A percentile compares a stretch with the other conserved stretches of the same genome.
Evolutionary conservation across 2,888 invertebrate species (phyloP).

Genomic region (Agrypnus murinus): DNA sequence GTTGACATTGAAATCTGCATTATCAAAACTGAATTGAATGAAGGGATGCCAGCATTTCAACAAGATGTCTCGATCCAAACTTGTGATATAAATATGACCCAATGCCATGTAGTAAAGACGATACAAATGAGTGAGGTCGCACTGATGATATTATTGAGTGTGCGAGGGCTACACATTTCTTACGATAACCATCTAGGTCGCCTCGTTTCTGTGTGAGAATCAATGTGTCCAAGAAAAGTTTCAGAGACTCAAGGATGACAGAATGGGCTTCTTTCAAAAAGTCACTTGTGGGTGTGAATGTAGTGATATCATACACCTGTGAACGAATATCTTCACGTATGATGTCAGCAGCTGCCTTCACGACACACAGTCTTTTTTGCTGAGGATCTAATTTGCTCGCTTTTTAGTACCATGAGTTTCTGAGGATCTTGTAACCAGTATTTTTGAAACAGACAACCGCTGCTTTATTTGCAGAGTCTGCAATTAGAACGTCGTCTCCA

Average conservation of each 20-base stretch:
- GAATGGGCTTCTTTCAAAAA: slow-evolving; percentile 33
- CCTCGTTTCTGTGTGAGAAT: slow-evolving; percentile 24
- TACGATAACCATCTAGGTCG: slow-evolving; percentile 1
- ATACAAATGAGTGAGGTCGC: slow-evolving; percentile 10
- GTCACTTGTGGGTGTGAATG: slow-evolving; percentile 25
- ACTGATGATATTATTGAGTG: slow-evolving; percentile 22
- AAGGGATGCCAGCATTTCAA: slow-evolving; percentile 17
- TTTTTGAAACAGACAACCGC: slow-evolving; percentile 47
- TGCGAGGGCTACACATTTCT: slow-evolving; percentile 22
- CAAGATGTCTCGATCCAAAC: slow-evolving; percentile 25
- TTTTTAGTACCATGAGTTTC: slow-evolving; percentile 42
- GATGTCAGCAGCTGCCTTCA: slow-evolving; percentile 51
- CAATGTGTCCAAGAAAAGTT: slow-evolving; percentile 22
- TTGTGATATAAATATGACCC: slow-evolving; percentile 10
- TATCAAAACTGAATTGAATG: slow-evolving; percentile 51
- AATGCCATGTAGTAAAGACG: slow-evolving; percentile 20
- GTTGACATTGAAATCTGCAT: slow-evolving; percentile 51
- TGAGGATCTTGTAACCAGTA: slow-evolving; percentile 50
- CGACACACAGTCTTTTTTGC: slow-evolving; percentile 44
- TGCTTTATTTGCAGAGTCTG: slow-evolving; percentile 34
- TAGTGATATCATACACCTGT: slow-evolving; percentile 45
- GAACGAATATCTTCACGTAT: slow-evolving; percentile 50
- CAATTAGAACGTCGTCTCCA: slow-evolving; percentile 41
- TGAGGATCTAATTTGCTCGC: slow-evolving; percentile 35
- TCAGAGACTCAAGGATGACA: slow-evolving; percentile 32